phyloP scores from a whole-genome alignment of 2,888 invertebrate genomes.

The Prosopocoilus inquinatus region DNA sequence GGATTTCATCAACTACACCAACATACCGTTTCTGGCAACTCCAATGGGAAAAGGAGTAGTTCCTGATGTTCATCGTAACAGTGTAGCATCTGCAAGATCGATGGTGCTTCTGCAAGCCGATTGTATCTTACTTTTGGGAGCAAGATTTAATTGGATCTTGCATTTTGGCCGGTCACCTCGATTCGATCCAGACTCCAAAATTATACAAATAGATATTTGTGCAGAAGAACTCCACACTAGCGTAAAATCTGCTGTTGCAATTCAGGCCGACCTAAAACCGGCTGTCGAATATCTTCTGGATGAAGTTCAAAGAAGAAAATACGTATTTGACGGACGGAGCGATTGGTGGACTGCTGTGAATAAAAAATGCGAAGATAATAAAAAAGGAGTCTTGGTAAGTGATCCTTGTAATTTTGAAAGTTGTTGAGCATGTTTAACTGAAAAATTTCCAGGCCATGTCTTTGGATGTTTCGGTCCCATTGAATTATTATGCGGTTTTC shows the following conservation, averaged over 20 bases:
- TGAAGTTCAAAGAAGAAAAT: conserved; percentile 59
- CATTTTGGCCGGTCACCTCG: conserved; percentile 92
- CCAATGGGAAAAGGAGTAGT: conserved; percentile 93
- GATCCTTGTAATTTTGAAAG: background rate
- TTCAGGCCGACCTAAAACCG: conserved; percentile 81
- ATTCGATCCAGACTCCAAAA: conserved; percentile 76
- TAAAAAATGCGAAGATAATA: conserved; percentile 72
- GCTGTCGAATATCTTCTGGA: conserved; percentile 65
- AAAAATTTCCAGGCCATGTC: conserved; percentile 59
- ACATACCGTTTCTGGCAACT: conserved; percentile 87
- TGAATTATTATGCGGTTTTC: conserved; percentile 94
- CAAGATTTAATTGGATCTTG: conserved; percentile 95
- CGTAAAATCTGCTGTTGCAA: conserved; percentile 71
- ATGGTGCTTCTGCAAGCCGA: conserved; percentile 84
- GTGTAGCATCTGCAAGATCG: conserved; percentile 81
- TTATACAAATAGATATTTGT: conserved; percentile 87
- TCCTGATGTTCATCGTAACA: conserved; percentile 64
- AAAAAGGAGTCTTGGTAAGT: conserved; percentile 64
- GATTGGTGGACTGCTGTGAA: conserved; percentile 77
- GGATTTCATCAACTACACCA: conserved; percentile 67
- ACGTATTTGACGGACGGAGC: conserved; percentile 55
- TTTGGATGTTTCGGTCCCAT: conserved; percentile 67
- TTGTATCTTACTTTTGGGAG: conserved; percentile 84
- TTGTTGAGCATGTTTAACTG: conserved; percentile 13
- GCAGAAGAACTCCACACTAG: conserved; percentile 94